These are phyloP conservation scores for Agriopis aurantiaria DNA, from an alignment of 2,888 invertebrate genomes.

Conservation along the genomic window DNA sequence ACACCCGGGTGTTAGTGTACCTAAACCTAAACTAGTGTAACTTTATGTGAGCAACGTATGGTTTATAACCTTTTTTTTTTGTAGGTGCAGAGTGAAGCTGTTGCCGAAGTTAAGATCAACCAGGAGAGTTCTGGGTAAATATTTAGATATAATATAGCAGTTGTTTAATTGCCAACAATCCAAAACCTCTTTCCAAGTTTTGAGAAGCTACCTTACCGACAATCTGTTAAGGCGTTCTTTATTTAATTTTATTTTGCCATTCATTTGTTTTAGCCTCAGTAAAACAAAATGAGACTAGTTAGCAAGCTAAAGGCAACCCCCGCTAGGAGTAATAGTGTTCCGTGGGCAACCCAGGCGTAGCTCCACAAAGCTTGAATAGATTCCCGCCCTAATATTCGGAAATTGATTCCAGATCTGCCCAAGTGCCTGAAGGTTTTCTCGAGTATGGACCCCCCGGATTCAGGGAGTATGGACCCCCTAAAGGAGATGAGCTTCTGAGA, in stretches of 20 bases:
- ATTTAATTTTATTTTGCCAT: too few relatives aligned
- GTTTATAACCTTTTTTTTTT: neutral
- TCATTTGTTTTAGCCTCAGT: too few relatives aligned
- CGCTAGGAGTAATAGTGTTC: too few relatives aligned
- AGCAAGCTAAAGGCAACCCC: too few relatives aligned
- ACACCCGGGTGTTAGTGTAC: neutral
- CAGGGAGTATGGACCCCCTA: conserved; percentile 78
- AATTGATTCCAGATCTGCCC: conserved; percentile 54
- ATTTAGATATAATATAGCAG: neutral
- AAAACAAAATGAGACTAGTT: too few relatives aligned
- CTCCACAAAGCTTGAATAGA: neutral
- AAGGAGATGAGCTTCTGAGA: conserved; percentile 56
- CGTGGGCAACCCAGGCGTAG: too few relatives aligned
- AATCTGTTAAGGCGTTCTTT: too few relatives aligned
- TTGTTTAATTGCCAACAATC: neutral
- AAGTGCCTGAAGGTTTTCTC: conserved; percentile 73
- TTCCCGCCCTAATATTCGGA: neutral
- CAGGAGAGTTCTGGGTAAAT: conserved; percentile 61
- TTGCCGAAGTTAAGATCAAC: conserved; percentile 50
- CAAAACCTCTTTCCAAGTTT: neutral
- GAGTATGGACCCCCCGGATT: conserved; percentile 83
- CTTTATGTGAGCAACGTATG: neutral
- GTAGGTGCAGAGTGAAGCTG: conserved; percentile 48
- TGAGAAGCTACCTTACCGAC: too few relatives aligned
- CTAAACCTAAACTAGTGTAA: neutral